Evolutionary conservation across 2,113 vertebrate genomes (phyloP), one percentile per base, ranked within the genome.

Genomic region (Hydrochoerus hydrochaeris): DNA sequence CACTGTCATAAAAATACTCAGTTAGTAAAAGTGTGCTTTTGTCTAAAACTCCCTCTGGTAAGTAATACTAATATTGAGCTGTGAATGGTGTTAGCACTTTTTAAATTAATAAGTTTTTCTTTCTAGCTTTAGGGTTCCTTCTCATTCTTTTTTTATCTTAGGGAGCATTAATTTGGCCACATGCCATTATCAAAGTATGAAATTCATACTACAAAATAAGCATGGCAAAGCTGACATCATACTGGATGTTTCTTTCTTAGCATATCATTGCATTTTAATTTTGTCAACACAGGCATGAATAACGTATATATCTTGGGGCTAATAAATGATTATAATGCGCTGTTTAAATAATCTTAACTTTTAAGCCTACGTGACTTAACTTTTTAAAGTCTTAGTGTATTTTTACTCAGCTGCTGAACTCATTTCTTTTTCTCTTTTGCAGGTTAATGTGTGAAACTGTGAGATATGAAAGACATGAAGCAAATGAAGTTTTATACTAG

Each of bases 361-460:
- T 77, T 46, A 85, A 83, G 81, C 44, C 54, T 16, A 0, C 2
- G 10, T 71, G 24, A 7, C 20, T 97, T 38, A 41, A 17, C 13
- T 38, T 82, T 94, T 87, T 73, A 44, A 83, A 71, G 38, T 75
- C 2, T 58, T 54, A 28, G 24, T 54, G 0, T 88, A 16, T 75
- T 91, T 78, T 82, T 88, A 30, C 30, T 71, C 49, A 20, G 3
- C 7, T 78, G 28, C 78, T 95, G 82, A 97, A 73, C 67, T 94
- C 22, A 13, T 73, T 35, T 84, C 44, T 95, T 82, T 65, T 2
- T 90, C 97, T 97, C 38, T 98, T 87, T 99, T 98, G 88, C 99
- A 99, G 99, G 98, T 98, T 99, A 94, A 99, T 99, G 99, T 99
- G 99, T 96, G 99, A 99, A 99, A 99, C 99, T 0, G 99, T 99